Base-by-base conservation (phyloP, 2,113 vertebrate genomes). In the Sorex fumeus region DNA sequence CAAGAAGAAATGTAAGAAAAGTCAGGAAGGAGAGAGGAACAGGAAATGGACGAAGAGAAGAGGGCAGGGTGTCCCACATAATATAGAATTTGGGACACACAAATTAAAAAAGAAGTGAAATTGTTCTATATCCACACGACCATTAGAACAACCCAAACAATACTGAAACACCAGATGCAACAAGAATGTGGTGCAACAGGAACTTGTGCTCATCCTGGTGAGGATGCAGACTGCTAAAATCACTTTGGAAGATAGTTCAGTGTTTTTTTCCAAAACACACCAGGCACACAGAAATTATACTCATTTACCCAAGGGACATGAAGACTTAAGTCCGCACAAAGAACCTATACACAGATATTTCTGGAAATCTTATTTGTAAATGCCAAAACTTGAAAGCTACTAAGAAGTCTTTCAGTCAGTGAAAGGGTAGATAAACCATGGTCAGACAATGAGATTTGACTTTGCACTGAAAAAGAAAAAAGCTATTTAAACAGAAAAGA, bases 11-110 rank as follows among this genome's bases (percentile, higher is more conserved):
- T 16, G 19, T 12, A 10, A 71, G 36, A 21, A 45, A 45, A 4
- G 25, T 11, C 28, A 11, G n/a, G 67, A n/a, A 30, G 28, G 10
- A 75, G 36, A 36, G 3, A 13, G 11, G 28, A 32, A 34, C 16
- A 9, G 30, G 15, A 5, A 9, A 34, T 6, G 23, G 6, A 34
- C 2, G 1, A 28, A n/a, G 16, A 2, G n/a, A 21, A 1, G n/a
- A 32, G 36, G 12, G 11, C 25, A 2, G 23, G 27, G 45, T 36
- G 4, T 1, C 2, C n/a, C 27, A 57, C 21, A 57, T 74, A 23
- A 8, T 76, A 2, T 11, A 36, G 40, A 30, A 27, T 34, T 71
- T 30, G 72, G 30, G 69, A 75, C 43, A 15, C 9, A 2, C 62
- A 28, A 23, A 71, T 64, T 70, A 62, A 77, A 83, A 70, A 16